Conservation (phyloP, 2,888 invertebrate genomes). For the Drepana falcataria region DNA sequence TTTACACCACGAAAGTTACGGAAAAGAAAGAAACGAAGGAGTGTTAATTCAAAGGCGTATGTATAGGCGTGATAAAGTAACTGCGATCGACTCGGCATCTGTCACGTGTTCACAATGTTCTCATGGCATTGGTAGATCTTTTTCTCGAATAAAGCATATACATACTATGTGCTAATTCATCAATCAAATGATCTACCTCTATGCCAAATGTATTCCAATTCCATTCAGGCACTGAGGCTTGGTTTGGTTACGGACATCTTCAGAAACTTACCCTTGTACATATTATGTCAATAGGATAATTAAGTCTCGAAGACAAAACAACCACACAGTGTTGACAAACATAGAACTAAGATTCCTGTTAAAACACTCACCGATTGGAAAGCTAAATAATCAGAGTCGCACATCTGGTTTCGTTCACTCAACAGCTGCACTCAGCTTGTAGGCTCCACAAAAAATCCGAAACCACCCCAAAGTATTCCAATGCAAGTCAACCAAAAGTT, state of each 20-base stretch:
- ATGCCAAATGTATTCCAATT: not conserved
- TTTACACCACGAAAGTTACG: too few species aligned
- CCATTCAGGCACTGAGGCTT: not conserved
- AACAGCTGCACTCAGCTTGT: conserved; percentile 38
- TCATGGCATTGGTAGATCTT: too few species aligned
- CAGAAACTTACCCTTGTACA: too few species aligned
- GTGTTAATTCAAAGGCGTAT: too few species aligned
- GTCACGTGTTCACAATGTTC: too few species aligned
- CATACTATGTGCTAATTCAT: not conserved
- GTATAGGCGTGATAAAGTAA: too few species aligned
- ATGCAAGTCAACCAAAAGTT: conserved; percentile 38
- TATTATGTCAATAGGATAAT: not conserved
- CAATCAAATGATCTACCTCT: not conserved
- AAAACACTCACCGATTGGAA: conserved; percentile 8
- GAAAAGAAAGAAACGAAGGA: too few species aligned
- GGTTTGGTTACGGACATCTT: too few species aligned
- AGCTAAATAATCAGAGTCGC: conserved; percentile 17
- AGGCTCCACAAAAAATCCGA: conserved; percentile 4
- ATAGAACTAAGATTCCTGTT: conserved; percentile 10
- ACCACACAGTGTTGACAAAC: conserved; percentile 1
- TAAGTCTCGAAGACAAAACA: not conserved
- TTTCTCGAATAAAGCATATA: not conserved
- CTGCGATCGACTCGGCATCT: too few species aligned
- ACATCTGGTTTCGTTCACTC: conserved; percentile 47
- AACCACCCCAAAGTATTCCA: conserved; percentile 33